These are phyloP conservation scores for Balanococcus diminutus DNA, from an alignment of 2,888 invertebrate species.

Conservation along the genomic window DNA sequence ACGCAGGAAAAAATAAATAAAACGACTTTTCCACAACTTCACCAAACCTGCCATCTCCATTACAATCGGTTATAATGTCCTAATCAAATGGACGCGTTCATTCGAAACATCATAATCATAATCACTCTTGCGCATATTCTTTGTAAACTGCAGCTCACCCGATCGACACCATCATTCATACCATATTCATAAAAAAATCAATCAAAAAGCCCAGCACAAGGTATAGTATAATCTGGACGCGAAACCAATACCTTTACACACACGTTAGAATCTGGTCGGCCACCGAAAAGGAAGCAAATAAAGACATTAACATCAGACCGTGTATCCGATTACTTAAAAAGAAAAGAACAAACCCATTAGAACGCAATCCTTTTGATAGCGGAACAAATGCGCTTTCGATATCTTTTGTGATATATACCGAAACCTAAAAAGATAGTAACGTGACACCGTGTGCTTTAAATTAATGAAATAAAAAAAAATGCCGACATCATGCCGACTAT, in stretches of 20 bases:
- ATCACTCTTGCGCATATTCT: not conserved
- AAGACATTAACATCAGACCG: slow-evolving; percentile 54
- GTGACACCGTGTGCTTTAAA: slow-evolving; percentile 42
- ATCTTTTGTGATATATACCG: slow-evolving; percentile 36
- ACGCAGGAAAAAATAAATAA: too few species aligned
- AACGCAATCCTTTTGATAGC: slow-evolving; percentile 46
- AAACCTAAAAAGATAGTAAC: slow-evolving; percentile 39
- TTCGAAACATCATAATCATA: too few species aligned
- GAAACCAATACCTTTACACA: not conserved
- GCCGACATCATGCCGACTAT: slow-evolving; percentile 33
- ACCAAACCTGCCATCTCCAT: too few species aligned
- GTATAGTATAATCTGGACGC: not conserved
- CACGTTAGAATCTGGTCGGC: not conserved
- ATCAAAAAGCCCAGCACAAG: not conserved
- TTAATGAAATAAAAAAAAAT: slow-evolving; percentile 1
- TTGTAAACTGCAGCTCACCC: not conserved
- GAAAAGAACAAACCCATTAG: slow-evolving; percentile 42
- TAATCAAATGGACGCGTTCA: too few species aligned
- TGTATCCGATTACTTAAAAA: slow-evolving; percentile 50
- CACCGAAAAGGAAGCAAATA: slow-evolving; percentile 30
- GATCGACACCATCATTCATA: not conserved
- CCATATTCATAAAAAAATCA: not conserved
- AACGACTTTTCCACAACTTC: too few species aligned
- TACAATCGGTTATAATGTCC: too few species aligned
- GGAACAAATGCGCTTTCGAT: slow-evolving; percentile 47